Evolutionary conservation across 2,888 invertebrate genomes (phyloP), one percentile per base, ranked within the genome.

Genomic region (Lycaena phlaeas): DNA sequence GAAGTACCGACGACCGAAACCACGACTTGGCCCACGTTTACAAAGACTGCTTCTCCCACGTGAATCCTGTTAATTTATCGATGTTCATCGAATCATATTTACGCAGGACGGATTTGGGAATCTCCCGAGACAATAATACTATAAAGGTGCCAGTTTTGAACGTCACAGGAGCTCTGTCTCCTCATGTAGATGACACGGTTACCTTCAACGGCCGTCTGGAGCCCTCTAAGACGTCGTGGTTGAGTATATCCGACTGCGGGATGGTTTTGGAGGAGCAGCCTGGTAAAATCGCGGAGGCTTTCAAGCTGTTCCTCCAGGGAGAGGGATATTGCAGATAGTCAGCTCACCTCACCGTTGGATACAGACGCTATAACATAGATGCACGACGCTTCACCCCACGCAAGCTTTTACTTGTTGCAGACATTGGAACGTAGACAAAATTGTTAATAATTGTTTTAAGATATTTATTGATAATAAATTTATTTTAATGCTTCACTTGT

Each of bases 201-300:
- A 95, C 96, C 38, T 93, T 99, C 72, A 99, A 99, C 69, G 95
- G 96, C 28, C 89, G 97, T 42, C 87, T 99, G 69, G 96, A 98
- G 75, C 98, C 99, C 9, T 90, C 94, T 47, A 96, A 94, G 72
- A 96, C 97, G 26, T 96, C 97, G 36, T 99, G 98, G 96, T 91
- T 99, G 90, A 98, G 97, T 92, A 93, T 98, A 57, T 96, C 96
- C 18, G 98, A 98, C 73, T 97, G 97, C 70, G 98, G 98, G 48
- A 95, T 99, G 94, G 96, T 98, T 4, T 81, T 99, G 61, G 99
- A 99, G 84, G 99, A 99, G 74, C 96, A 97, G 74, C 98, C 99
- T 28, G 94, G 91, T 55, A 98, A 98, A 88, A 93, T 98, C 57
- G 93, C 96, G 62, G 98, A 99, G 85, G 97, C 98, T 42, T 94